Evolutionary conservation across 2,888 invertebrate genomes (phyloP).

Genomic region (Apotomis capreana): DNA sequence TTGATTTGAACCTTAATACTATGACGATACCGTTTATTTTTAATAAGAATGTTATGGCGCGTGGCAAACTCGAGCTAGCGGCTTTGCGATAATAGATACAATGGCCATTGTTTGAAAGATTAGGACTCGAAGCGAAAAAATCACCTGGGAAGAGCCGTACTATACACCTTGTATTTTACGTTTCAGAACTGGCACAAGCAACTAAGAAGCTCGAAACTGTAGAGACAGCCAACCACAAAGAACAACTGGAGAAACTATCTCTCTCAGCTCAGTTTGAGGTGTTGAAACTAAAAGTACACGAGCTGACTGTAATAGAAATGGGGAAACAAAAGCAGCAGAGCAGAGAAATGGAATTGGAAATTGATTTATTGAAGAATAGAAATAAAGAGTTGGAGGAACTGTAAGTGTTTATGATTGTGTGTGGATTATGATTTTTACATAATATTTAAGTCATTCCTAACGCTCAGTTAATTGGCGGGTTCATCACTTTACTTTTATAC

Average conservation of each 20-base stretch:
- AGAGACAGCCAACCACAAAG: conserved; percentile 48
- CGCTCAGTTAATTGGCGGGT: too few relatives aligned
- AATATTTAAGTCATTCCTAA: too few relatives aligned
- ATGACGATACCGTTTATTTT: too few relatives aligned
- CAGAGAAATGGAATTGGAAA: conserved; percentile 56
- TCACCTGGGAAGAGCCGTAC: too few relatives aligned
- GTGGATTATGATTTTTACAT: not conserved
- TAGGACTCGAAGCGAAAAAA: too few relatives aligned
- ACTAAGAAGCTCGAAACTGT: conserved; percentile 54
- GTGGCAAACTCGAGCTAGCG: too few relatives aligned
- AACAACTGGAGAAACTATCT: conserved; percentile 57
- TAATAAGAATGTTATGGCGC: too few relatives aligned
- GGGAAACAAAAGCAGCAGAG: conserved; percentile 57
- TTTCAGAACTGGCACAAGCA: conserved; percentile 59
- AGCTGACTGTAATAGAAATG: conserved; percentile 56
- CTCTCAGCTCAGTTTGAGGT: conserved; percentile 58
- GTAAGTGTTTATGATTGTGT: conserved; percentile 51
- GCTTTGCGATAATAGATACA: too few relatives aligned
- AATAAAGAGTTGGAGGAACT: conserved; percentile 66
- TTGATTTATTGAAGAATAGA: conserved; percentile 53
- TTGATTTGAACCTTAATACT: too few relatives aligned
- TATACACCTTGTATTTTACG: not conserved
- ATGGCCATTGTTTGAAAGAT: too few relatives aligned
- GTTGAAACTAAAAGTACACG: conserved; percentile 57
- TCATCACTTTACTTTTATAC: not conserved